Base-by-base conservation (phyloP, 2,113 vertebrate species). In the Opisthocomus hoazin region DNA sequence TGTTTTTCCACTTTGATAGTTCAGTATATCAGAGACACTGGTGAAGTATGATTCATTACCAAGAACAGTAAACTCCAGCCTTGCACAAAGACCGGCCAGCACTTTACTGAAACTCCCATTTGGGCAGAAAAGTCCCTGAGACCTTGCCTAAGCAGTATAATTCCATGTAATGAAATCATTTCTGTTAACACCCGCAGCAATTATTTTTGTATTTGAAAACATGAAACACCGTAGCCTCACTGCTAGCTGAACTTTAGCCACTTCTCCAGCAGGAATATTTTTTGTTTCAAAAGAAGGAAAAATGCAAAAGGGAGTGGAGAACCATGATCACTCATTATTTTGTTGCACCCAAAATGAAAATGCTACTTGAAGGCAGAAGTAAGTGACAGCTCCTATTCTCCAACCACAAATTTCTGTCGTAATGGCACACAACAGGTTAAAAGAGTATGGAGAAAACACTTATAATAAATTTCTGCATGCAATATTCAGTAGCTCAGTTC, bases 401-500 rank as follows among this genome's bases (percentile, higher is more conserved):
- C 41, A 53, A 0, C 20, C 53, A 48, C 48, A 61, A 50, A 75
- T 58, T 63, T 87, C 53, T 91, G 12, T 65, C 57, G 61, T 79
- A 93, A 84, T 29, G 37, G 65, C 36, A 69, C 32, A 76, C 53
- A 84, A 54, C 0, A 4, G 53, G 91, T 95, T 96, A 95, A 92
- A 95, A 68, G 1, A 69, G 20, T 37, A 69, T 73, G 37, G 58
- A 79, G 87, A 85, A 92, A 92, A 94, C 30, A 57, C 36, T 87
- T 58, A 26, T 54, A 84, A 80, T 92, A 91, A 79, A 92, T 94
- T 95, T 92, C 95, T 97, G 65, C 77, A 94, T 94, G 96, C 94
- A 94, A 92, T 91, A 89, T 92, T 92, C 92, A 87, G 94, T 82
- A 96, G 69, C 77, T 94, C 89, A 69, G 89, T 84, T 95, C 84